phyloP scores from a whole-genome alignment of 2,113 vertebrate species.

The Amphiprion ocellaris region DNA sequence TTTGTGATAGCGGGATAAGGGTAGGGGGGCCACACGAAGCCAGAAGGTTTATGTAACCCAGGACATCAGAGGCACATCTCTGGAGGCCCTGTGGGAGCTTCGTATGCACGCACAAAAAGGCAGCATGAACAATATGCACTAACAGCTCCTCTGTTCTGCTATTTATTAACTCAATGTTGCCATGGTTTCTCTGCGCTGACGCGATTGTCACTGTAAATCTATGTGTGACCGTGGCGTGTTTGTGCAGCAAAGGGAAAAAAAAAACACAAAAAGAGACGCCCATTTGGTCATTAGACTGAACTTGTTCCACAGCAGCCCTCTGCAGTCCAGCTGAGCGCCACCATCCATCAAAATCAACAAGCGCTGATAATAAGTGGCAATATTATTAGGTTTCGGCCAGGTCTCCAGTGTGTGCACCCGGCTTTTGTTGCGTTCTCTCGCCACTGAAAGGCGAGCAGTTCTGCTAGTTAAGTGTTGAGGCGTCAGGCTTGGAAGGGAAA shows the following conservation, averaged over 20 bases:
- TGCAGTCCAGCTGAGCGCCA: conserved; percentile 39
- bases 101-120: conserved; percentile 46
- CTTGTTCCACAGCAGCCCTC: conserved; percentile 38
- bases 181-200: conserved; percentile 74
- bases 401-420: conserved; percentile 8
- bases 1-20: conserved; percentile 52
- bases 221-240: conserved; percentile 37
- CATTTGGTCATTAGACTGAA: conserved; percentile 51
- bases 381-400: conserved; percentile 36
- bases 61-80: conserved; percentile 67
- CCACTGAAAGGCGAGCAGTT: conserved; percentile 28
- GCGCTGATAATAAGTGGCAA: conserved; percentile 51
- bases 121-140: conserved; percentile 46
- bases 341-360: conserved; percentile 68
- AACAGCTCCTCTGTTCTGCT: conserved; percentile 68
- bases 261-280: conserved; percentile 15
- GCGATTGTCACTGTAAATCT: conserved; percentile 66
- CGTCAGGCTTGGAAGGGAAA: conserved; percentile 28
- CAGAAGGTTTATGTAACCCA: conserved; percentile 68
- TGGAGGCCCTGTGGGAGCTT: conserved; percentile 53
- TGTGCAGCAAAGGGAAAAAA: not conserved
- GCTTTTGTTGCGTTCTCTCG: conserved; percentile 25
- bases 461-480: conserved; percentile 39
- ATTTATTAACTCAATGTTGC: conserved; percentile 78
- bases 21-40: conserved; percentile 25